phyloP scores from a whole-genome alignment of 2,113 vertebrate genomes.

The Pygoscelis adeliae region DNA sequence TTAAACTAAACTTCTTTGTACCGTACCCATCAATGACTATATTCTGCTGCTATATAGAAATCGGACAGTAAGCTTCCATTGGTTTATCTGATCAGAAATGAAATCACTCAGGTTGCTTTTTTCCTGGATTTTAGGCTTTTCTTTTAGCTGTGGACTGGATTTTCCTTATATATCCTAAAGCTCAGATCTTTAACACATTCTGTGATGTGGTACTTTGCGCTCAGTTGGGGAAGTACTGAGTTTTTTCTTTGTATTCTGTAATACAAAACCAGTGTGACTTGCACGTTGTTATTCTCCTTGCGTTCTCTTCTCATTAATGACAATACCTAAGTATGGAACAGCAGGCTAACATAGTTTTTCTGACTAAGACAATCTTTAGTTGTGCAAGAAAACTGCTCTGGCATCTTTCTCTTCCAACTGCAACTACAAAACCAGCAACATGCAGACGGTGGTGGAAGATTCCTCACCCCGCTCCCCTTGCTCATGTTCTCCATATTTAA shows the following conservation, averaged over 20 bases:
- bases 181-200: background rate
- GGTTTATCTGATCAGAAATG: background rate
- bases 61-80: background rate
- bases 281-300: background rate
- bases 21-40: background rate
- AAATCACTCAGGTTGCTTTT: background rate
- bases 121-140: background rate
- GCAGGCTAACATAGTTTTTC: background rate
- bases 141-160: background rate
- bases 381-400: background rate
- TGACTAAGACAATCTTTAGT: background rate
- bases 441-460: rapidly evolving
- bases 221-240: background rate
- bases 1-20: background rate
- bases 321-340: background rate
- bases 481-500: background rate
- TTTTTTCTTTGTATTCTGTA: background rate
- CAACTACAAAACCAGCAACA: background rate
- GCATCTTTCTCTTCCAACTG: background rate
- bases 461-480: rapidly evolving
- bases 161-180: background rate
- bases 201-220: background rate
- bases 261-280: background rate
- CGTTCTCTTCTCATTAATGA: background rate
- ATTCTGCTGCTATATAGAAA: background rate